Base-by-base conservation (phyloP, 2,797 vertebrate species). In the Dendrocincla fuliginosa region DNA sequence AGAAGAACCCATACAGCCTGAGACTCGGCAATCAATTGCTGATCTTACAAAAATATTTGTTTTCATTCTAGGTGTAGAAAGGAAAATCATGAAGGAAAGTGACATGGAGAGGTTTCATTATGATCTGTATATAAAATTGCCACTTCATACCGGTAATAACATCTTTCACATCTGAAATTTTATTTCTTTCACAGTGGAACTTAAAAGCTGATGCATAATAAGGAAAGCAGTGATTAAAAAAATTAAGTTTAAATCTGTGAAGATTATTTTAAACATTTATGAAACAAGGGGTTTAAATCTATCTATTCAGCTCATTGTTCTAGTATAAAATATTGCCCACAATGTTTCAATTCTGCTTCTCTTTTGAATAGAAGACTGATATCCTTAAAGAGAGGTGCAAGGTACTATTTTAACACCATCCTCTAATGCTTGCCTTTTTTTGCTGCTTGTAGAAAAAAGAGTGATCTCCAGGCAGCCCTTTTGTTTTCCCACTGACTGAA, bases 291-390 rank as follows among this genome's bases (percentile, higher is more conserved):
- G 33, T 89, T 80, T 22, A 89, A 90, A 80, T 70, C 75, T 53
- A 44, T 11, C 68, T 80, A 4, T 87, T 77, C 75, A 59, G 42
- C 42, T 77, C 63, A 24, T 63, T 87, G 47, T 67, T 79, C 84
- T 87, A 57, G 77, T 89, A 71, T 75, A 85, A 94, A 93, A 63
- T 71, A 84, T 91, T 91, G 78, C 73, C 76, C 73, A 85, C 60
- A 55, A 80, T 55, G 75, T 77, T 94, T 87, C 89, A 80, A n/a
- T 89, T 90, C 89, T 87, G 32, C 18, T 87, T 86, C n/a, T 27
- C 76, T 84, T 87, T 46, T 80, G 82, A 95, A 81, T 4, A 68
- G 81, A n/a, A 87, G 70, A n/a, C 39, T 52, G 42, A 83, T 89
- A 47, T 35, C 32, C 79, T 69, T 60, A 79, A 53, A 69, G 44